Evolutionary conservation across 2,113 vertebrate genomes (phyloP).

Genomic region (Caranx melampygus): DNA sequence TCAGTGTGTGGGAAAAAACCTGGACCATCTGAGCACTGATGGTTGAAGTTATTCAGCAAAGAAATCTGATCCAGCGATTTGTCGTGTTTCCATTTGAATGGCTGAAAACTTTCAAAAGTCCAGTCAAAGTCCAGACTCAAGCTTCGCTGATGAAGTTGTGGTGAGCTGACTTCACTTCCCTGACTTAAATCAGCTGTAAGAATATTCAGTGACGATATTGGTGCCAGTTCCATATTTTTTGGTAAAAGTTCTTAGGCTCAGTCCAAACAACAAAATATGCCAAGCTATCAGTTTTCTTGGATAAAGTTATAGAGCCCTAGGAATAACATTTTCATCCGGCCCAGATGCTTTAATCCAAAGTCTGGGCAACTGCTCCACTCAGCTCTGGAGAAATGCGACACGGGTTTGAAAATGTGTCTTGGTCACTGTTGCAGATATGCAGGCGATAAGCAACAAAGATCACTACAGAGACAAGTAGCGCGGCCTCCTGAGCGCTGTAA

Average conservation of each 20-base stretch:
- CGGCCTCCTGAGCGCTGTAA: no score
- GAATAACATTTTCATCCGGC: constrained; percentile 17
- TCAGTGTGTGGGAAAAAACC: neutral
- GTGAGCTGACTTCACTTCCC: neutral
- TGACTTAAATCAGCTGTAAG: neutral
- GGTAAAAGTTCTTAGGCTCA: constrained; percentile 4
- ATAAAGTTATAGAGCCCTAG: constrained; percentile 14
- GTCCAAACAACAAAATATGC: constrained; percentile 10
- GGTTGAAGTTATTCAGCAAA: neutral
- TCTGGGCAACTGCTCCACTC: constrained; percentile 28
- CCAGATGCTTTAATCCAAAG: constrained; percentile 12
- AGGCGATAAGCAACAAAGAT: neutral
- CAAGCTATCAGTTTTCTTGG: constrained; percentile 29
- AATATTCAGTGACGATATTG: neutral
- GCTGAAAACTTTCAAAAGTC: neutral
- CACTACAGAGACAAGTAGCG: no score
- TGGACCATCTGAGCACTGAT: neutral
- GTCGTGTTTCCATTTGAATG: neutral
- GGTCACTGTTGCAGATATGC: constrained; percentile 1
- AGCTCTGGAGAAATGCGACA: constrained; percentile 29
- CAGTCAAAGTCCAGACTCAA: neutral
- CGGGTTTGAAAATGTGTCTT: constrained; percentile 11
- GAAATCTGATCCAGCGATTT: neutral
- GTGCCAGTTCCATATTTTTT: neutral
- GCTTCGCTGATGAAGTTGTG: neutral